Evolutionary conservation across 2,113 vertebrate genomes (phyloP).

Genomic region (Alethe diademata): DNA sequence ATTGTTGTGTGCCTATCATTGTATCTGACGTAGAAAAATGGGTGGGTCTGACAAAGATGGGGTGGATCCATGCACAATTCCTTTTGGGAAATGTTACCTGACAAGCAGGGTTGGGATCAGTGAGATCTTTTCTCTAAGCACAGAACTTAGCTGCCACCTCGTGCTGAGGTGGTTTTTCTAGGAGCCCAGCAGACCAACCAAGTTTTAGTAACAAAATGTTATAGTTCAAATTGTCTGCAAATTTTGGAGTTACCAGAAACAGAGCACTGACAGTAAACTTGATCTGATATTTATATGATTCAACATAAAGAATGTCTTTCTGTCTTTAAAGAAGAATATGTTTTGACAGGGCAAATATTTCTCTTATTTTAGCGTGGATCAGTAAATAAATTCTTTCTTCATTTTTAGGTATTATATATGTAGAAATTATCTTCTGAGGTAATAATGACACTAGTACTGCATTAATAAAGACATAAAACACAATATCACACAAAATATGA

Average conservation of each 20-base stretch:
- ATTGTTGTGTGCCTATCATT: background rate
- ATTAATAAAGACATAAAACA: constrained; percentile 54
- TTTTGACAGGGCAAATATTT: constrained; percentile 11
- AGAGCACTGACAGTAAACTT: background rate
- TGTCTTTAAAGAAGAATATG: constrained; percentile 16
- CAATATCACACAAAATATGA: constrained; percentile 21
- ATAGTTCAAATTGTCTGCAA: background rate
- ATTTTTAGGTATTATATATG: background rate
- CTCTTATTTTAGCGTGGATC: constrained; percentile 1
- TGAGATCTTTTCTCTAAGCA: background rate
- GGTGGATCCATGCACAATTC: background rate
- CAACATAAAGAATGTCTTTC: background rate
- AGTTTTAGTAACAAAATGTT: background rate
- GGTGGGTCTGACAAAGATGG: background rate
- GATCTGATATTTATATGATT: constrained; percentile 30
- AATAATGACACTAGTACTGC: constrained; percentile 42
- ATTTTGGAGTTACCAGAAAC: background rate
- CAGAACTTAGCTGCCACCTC: background rate
- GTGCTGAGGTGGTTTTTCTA: background rate
- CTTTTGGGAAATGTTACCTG: background rate
- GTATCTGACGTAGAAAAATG: background rate
- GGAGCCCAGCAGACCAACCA: background rate
- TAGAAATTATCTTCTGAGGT: constrained; percentile 30
- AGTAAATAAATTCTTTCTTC: constrained; percentile 34
- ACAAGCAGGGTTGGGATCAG: background rate